Evolutionary conservation across 2,113 vertebrate genomes (phyloP).

Genomic region (Cyprinodon variegatus): DNA sequence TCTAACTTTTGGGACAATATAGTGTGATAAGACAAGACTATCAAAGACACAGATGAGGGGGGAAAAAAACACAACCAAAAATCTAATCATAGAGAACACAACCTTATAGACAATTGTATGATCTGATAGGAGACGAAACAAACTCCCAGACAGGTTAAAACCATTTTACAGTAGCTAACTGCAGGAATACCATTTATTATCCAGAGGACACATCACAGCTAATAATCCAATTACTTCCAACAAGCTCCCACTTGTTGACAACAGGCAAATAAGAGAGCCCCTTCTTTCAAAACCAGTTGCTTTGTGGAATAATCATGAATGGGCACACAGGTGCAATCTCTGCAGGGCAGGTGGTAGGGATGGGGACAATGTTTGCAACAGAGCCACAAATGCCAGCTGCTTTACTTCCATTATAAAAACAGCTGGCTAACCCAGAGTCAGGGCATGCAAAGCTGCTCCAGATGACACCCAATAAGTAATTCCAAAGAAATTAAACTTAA

Average conservation of each 20-base stretch:
- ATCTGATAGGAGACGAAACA: neutral
- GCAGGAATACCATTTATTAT: neutral
- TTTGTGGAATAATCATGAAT: neutral
- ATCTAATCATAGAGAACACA: neutral
- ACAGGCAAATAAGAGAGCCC: neutral
- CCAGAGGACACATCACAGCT: neutral
- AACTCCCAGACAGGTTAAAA: neutral
- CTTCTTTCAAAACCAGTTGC: neutral
- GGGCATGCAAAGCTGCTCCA: conserved; percentile 23
- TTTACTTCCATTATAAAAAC: conserved; percentile 35
- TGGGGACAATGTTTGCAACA: conserved; percentile 35
- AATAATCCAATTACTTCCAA: conserved; percentile 21
- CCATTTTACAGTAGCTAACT: neutral
- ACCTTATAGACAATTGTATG: neutral
- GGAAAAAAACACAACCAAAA: no score
- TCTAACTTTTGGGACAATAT: no score
- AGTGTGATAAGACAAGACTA: no score
- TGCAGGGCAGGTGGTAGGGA: conserved; percentile 48
- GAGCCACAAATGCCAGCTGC: conserved; percentile 63
- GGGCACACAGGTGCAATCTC: conserved; percentile 37
- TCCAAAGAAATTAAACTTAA: neutral
- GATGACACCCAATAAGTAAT: neutral
- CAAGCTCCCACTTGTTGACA: neutral
- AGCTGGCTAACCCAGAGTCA: conserved; percentile 50
- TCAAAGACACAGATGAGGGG: no score